Percentiles rank a stretch among this genome's conserved stretches.
These are phyloP conservation scores for Chelmon rostratus DNA, from an alignment of 2,797 vertebrate species.

Conservation along the genomic window DNA sequence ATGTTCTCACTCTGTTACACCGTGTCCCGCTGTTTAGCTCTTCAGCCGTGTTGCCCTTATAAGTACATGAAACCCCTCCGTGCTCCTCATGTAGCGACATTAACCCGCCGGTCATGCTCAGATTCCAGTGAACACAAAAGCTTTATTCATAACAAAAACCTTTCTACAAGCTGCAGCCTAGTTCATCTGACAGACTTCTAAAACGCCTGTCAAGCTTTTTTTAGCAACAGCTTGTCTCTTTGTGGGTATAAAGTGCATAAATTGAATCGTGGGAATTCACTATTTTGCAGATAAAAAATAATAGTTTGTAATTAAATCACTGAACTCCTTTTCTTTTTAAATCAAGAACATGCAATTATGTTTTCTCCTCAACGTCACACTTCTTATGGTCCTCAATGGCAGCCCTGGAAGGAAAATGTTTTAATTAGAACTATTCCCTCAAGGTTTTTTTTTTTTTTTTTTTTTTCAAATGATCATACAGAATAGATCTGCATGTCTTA, in stretches of 20 bases:
- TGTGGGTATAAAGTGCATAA: constrained; percentile 68
- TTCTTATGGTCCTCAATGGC: constrained; percentile 55
- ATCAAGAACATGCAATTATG: constrained; percentile 47
- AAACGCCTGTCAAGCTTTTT: neutral
- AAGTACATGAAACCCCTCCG: constrained; percentile 68
- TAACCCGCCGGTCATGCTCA: constrained; percentile 57
- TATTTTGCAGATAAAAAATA: constrained; percentile 22
- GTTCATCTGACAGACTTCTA: constrained; percentile 22
- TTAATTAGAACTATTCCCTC: neutral
- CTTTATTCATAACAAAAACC: constrained; percentile 74
- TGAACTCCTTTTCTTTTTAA: neutral
- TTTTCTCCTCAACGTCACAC: constrained; percentile 57
- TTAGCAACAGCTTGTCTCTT: neutral
- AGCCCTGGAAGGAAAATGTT: constrained; percentile 68
- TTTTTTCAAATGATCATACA: neutral
- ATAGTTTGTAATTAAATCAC: neutral
- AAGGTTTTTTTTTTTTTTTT: too few species aligned
- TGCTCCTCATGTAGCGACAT: constrained; percentile 28
- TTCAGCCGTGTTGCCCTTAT: constrained; percentile 74
- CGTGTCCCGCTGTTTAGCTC: constrained; percentile 56
- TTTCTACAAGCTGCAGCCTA: constrained; percentile 36
- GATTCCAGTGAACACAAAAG: constrained; percentile 58
- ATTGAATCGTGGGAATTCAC: constrained; percentile 29
- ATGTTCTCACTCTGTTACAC: constrained; percentile 42
- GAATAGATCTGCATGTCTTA: constrained; percentile 58